Percentiles rank a stretch among this genome's conserved stretches.
These are phyloP conservation scores for Scytalopus superciliaris DNA, from an alignment of 2,113 vertebrate genomes.

Conservation along the genomic window DNA sequence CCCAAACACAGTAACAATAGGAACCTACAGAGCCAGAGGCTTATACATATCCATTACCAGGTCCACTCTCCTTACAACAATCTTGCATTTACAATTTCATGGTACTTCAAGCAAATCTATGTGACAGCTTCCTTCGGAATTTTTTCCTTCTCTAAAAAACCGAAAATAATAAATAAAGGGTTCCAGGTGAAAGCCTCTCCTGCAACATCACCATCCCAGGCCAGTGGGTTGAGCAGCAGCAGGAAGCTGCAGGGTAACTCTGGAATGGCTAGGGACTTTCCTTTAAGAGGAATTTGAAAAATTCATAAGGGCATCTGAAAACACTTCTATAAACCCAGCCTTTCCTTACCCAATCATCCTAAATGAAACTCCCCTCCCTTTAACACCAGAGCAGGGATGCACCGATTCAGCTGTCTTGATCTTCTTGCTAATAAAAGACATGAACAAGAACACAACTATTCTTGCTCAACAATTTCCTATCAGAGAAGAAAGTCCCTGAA, in stretches of 20 bases:
- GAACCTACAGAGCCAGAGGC: conserved; percentile 8
- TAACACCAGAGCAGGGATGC: not conserved
- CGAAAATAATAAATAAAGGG: too few relatives aligned
- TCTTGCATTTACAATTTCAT: not conserved
- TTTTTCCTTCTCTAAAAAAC: not conserved
- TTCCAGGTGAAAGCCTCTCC: not conserved
- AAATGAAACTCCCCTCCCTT: not conserved
- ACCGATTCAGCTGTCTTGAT: not conserved
- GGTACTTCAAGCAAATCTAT: not conserved
- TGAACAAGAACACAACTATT: not conserved
- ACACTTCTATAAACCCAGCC: not conserved
- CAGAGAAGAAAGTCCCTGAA: not conserved
- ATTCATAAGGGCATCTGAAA: conserved; percentile 1
- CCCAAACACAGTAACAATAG: conserved; percentile 29
- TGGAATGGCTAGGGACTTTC: not conserved
- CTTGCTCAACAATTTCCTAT: not conserved
- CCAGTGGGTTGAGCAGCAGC: not conserved
- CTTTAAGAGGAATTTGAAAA: not conserved
- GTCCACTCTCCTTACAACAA: not conserved
- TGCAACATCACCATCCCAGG: not conserved
- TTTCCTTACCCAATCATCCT: not conserved
- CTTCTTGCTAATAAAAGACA: not conserved
- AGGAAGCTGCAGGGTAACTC: not conserved
- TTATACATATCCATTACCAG: conserved; percentile 18
- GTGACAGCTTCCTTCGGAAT: not conserved